Evolutionary conservation across 2,113 vertebrate genomes (phyloP), one percentile per base, ranked within the genome.

Genomic region (Caranx ignobilis): DNA sequence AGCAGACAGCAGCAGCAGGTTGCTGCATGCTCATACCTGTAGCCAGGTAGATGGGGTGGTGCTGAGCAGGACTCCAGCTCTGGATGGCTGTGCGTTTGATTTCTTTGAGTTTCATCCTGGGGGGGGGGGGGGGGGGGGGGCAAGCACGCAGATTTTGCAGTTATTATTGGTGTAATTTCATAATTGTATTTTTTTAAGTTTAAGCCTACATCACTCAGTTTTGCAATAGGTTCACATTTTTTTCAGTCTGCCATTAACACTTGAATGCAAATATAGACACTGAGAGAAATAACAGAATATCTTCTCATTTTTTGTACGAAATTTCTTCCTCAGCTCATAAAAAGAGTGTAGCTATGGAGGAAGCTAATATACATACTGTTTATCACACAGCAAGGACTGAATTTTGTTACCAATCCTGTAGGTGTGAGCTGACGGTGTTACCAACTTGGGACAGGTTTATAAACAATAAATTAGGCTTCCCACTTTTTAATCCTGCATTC

Each of bases 71-170:
- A 86, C 98, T 99, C 98, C 98, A 99, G 47, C 96, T 96, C 95
- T 98, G 97, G 91, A 98, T 97, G 62, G 98, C 98, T 19, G 98
- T 98, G 57, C 97, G 97, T 79, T 96, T 96, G 63, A 99, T 91
- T 85, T 98, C 97, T 91, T 99, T 99, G 59, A 99, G 95, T 94
- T 99, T 99, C 98, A 99, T 99, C 85, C 96, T 95, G 74, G n/a
- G 5, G 13, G 4, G 5, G 16, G 16, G 4, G 5, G 16, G 16
- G n/a, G n/a, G 74, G n/a, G 5, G 13, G 4, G 5, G 16, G 16
- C 13, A 57, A 63, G 55, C 48, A 18, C 1, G 7, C 10, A 71
- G 2, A 34, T 5, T 7, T 54, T 56, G 0, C 56, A 48, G 3
- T 26, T 26, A 0, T 47, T 3, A 35, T 43, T 31, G 19, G 19